A percentile compares a stretch with the other conserved stretches of the same genome.
Evolutionary conservation across 2,888 invertebrate species (phyloP).

Genomic region (Balanococcus diminutus): DNA sequence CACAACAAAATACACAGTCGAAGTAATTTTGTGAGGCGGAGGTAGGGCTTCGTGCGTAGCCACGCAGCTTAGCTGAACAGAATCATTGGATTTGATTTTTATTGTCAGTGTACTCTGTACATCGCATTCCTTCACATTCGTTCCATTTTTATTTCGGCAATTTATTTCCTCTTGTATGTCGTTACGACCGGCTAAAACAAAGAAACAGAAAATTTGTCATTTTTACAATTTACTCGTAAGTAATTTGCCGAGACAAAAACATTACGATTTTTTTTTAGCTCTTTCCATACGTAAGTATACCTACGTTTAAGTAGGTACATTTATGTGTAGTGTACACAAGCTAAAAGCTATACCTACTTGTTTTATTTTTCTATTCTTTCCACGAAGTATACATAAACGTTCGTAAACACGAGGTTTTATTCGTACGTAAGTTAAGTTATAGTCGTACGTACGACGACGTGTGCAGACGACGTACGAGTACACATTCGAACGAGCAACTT

Average conservation of each 20-base stretch:
- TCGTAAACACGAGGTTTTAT: neutral
- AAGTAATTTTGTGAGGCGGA: constrained; percentile 78
- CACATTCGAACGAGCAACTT: neutral
- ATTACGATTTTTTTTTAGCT: neutral
- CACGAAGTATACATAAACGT: neutral
- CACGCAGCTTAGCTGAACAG: constrained; percentile 87
- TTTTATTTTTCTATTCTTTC: neutral
- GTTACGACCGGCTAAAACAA: constrained; percentile 65
- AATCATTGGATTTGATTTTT: constrained; percentile 83
- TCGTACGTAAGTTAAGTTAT: neutral
- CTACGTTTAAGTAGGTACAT: too few relatives aligned
- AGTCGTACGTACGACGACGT: neutral
- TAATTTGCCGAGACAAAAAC: neutral
- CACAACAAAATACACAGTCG: constrained; percentile 85
- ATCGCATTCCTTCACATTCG: constrained; percentile 64
- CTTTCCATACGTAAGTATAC: neutral
- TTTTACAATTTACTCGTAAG: neutral
- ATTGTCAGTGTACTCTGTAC: constrained; percentile 71
- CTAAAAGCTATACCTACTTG: neutral
- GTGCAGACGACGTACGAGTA: neutral
- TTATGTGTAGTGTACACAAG: neutral
- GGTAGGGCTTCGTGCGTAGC: constrained; percentile 84
- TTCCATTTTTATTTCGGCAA: constrained; percentile 60
- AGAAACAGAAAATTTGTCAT: too few relatives aligned
- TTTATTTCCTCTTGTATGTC: constrained; percentile 65